phyloP scores from a whole-genome alignment of 1,140 invertebrate species.

The Caenorhabditis remanei region DNA sequence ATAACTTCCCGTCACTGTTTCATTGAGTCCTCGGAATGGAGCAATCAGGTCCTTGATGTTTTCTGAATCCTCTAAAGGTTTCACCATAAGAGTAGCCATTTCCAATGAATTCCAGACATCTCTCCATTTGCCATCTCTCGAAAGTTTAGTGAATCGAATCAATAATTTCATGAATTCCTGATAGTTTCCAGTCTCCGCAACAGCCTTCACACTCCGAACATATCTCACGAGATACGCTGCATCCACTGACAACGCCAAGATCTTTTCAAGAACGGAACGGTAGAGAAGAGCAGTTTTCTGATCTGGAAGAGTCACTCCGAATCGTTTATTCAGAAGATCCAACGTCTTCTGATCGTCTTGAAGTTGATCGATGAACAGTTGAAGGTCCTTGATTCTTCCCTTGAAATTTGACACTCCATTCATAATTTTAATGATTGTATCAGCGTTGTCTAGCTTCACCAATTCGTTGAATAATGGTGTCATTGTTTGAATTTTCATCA shows the following conservation, averaged over 20 bases:
- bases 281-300: background rate
- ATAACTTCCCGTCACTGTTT: background rate
- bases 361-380: background rate
- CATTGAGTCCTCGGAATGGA: background rate
- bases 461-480: background rate
- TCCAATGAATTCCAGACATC: background rate
- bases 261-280: background rate
- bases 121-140: background rate
- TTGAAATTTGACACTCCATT: background rate
- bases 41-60: background rate
- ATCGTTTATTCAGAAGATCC: background rate
- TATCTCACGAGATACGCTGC: background rate
- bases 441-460: background rate
- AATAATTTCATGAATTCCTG: background rate
- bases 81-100: background rate
- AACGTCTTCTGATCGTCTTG: background rate
- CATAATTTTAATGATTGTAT: background rate
- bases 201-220: background rate
- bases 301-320: background rate
- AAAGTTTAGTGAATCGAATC: background rate
- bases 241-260: background rate
- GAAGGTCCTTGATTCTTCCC: background rate
- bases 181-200: background rate
- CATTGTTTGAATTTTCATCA: background rate
- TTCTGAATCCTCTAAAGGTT: background rate